phyloP scores from a whole-genome alignment of 1,140 invertebrate genomes.

The Arion vulgaris region DNA sequence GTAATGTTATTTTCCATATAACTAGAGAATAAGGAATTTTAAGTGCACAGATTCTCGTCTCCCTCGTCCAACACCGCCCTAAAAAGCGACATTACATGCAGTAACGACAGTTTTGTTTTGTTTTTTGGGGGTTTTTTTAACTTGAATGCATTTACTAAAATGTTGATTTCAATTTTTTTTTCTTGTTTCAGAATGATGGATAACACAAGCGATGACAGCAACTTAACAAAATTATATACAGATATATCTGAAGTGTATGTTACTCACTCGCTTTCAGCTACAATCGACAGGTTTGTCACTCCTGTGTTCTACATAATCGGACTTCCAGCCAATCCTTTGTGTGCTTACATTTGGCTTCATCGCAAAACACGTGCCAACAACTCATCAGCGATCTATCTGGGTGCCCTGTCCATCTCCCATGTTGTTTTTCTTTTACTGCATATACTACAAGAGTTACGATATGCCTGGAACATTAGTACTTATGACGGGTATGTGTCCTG shows the following conservation, averaged over 20 bases:
- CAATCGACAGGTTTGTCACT: constrained; percentile 54
- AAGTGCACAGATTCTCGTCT: too few species aligned
- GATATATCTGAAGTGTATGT: constrained; percentile 28
- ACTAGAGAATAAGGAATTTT: too few species aligned
- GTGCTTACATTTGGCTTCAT: constrained; percentile 64
- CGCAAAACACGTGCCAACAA: constrained; percentile 58
- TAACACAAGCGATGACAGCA: not conserved
- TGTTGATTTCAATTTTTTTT: not conserved
- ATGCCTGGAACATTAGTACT: constrained; percentile 59
- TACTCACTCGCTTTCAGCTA: constrained; percentile 46
- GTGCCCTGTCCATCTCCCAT: constrained; percentile 64
- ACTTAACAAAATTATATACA: not conserved
- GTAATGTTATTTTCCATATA: too few species aligned
- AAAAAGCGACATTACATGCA: too few species aligned
- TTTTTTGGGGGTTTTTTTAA: too few species aligned
- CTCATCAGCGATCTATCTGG: constrained; percentile 69
- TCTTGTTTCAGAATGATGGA: constrained; percentile 14
- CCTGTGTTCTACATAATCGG: constrained; percentile 66
- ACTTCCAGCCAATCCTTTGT: constrained; percentile 62
- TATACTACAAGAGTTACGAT: constrained; percentile 63
- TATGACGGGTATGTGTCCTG: constrained; percentile 63
- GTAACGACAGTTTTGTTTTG: too few species aligned
- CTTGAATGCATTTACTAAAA: not conserved
- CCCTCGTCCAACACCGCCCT: too few species aligned
- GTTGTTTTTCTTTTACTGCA: constrained; percentile 61